Base-by-base conservation (phyloP, 2,113 vertebrate genomes). In the Albula goreensis region DNA sequence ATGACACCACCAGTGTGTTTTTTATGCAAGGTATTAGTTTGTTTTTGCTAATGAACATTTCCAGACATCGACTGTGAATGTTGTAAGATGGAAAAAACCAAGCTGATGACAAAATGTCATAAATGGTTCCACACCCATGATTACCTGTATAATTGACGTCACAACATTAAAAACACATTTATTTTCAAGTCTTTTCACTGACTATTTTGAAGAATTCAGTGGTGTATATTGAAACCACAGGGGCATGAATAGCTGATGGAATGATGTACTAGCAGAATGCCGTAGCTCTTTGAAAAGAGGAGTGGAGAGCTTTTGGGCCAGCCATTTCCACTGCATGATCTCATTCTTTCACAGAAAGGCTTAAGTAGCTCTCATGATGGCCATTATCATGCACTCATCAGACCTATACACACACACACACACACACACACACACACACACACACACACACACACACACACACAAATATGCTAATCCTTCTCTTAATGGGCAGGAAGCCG, bases 401-500 rank as follows among this genome's bases (percentile, higher is more conserved):
- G 25, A 31, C 19, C 53, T 31, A 60, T 85, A 49, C 52, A 80
- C 52, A 50, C 60, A 78, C 60, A 74, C 53, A 12, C 53, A 41
- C 31, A 41, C 31, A 41, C 31, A 41, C 31, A 66, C 3, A 66
- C 60, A 66, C 60, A 78, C 60, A 74, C 53, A 12, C 53, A 49
- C 52, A 80, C 52, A 50, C 60, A 78, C 60, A 74, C 53, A 12
- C 53, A 41, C 31, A 41, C 31, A 41, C 31, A 41, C 31, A 66
- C 3, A 66, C 60, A 66, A 51, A 52, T 60, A 79, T 85, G 84
- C 78, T 85, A 80, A 80, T 85, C 77, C 22, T 85, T 41, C 56
- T n/a, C 31, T 56, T 85, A 85, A 57, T 50, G 57, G 49, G 51
- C 50, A 31, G 9, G 41, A 79, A 60, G 77, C 17, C 52, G n/a